Percentiles rank a stretch among this genome's conserved stretches.
These are phyloP conservation scores for Microctonus brassicae DNA, from an alignment of 2,888 invertebrate species.

Conservation along the genomic window DNA sequence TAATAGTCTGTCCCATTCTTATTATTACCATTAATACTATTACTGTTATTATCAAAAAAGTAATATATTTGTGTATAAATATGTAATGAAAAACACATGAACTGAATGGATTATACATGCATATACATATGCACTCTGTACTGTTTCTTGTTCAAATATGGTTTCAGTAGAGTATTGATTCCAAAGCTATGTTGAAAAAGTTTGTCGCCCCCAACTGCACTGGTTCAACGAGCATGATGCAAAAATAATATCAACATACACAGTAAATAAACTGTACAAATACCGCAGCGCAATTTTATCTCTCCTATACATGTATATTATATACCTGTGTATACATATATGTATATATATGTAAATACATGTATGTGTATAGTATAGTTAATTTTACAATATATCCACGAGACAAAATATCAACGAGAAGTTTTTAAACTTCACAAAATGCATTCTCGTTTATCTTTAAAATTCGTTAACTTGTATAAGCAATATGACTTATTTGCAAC, in stretches of 20 bases:
- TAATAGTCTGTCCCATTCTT: too few relatives aligned
- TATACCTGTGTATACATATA: too few relatives aligned
- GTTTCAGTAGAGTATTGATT: conserved; percentile 43
- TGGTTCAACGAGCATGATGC: background rate
- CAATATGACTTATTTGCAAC: conserved; percentile 35
- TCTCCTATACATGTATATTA: too few relatives aligned
- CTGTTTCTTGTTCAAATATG: conserved; percentile 29
- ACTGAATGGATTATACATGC: background rate
- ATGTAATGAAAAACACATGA: too few relatives aligned
- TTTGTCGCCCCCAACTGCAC: conserved; percentile 32
- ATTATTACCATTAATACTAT: too few relatives aligned
- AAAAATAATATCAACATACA: conserved; percentile 9
- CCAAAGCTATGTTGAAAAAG: conserved; percentile 45
- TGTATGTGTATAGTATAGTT: background rate
- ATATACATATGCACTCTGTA: background rate
- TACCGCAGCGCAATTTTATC: too few relatives aligned
- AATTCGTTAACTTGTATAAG: conserved; percentile 17
- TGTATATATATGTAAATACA: background rate
- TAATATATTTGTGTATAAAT: too few relatives aligned
- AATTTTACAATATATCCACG: background rate
- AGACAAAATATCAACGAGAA: background rate
- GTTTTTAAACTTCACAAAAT: conserved; percentile 3
- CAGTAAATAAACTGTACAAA: too few relatives aligned
- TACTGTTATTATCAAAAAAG: too few relatives aligned
- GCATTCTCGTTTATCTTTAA: conserved; percentile 5